Evolutionary conservation across 2,113 vertebrate species (phyloP).

Genomic region (Sorex fumeus): DNA sequence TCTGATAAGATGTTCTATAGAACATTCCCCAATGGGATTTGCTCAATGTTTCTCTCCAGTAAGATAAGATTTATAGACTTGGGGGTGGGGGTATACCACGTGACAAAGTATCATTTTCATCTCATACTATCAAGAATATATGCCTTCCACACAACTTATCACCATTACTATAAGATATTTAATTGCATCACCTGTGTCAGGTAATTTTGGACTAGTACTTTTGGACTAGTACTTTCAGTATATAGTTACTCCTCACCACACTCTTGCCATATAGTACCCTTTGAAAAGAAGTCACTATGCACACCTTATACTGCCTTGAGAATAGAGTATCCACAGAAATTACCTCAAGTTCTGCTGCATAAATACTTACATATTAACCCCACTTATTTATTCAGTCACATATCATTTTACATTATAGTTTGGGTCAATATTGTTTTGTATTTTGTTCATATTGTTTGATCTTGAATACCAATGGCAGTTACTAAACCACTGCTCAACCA

Average conservation of each 20-base stretch:
- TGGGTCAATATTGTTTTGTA: neutral
- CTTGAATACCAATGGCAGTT: neutral
- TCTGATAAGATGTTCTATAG: neutral
- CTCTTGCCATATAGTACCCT: neutral
- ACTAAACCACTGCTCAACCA: neutral
- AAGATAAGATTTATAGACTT: neutral
- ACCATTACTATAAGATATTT: neutral
- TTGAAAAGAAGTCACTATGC: neutral
- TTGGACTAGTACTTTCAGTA: neutral
- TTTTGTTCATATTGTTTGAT: neutral
- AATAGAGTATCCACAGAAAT: neutral
- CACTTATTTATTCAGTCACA: neutral
- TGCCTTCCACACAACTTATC: neutral
- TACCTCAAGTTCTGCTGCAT: neutral
- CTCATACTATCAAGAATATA: neutral
- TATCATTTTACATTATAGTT: constrained; percentile 23
- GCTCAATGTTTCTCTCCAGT: neutral
- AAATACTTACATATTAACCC: neutral
- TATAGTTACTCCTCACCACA: neutral
- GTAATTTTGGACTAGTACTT: neutral
- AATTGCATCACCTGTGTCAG: neutral
- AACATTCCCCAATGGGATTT: neutral
- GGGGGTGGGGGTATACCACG: neutral
- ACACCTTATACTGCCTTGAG: neutral
- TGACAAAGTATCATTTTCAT: neutral